Base-by-base conservation (phyloP, 2,113 vertebrate species). In the Equus quagga region DNA sequence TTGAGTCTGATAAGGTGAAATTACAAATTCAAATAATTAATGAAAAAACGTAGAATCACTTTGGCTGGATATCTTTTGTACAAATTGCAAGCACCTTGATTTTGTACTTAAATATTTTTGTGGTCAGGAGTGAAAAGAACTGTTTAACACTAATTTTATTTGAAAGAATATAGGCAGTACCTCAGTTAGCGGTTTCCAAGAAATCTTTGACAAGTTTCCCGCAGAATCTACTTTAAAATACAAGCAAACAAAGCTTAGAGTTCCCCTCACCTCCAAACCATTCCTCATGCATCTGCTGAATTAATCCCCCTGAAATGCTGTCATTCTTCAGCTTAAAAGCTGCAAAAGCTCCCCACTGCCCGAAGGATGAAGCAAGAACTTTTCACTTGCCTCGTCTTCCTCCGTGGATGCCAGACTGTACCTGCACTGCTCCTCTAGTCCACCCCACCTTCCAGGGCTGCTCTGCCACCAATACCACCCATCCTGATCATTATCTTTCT, bases 1-100 rank as follows among this genome's bases (percentile, higher is more conserved):
- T 93, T 46, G 56, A 96, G 83, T 96, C 91, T 76, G 81, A 97
- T 6, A 95, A 94, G 97, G 86, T 33, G 1, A 12, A 24, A 87
- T 89, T 98, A 79, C 84, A 94, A 96, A 76, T 62, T 97, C 89
- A 83, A 96, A 94, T 94, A 73, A 89, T 81, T 54, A 85, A n/a
- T 17, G 4, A 49, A 33, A 82, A 86, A 49, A 67, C 1, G 15
- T 1, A 46, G 8, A 83, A 18, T 94, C 64, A 84, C 62, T 89
- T 82, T 84, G 44, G 14, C 24, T 79, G 67, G n/a, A 10, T 67
- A 17, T 28, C 28, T 95, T 92, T 31, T 73, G 41, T 69, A 86
- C 4, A 79, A 28, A 86, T 31, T 19, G 17, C 1, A 76, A 41
- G 46, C 21, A 94, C 10, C 64, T 62, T 95, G 58, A 95, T 76